Percentiles rank a stretch among this genome's conserved stretches.
Evolutionary conservation across 2,888 invertebrate species (phyloP).

Genomic region (Ophonus ardosiacus): DNA sequence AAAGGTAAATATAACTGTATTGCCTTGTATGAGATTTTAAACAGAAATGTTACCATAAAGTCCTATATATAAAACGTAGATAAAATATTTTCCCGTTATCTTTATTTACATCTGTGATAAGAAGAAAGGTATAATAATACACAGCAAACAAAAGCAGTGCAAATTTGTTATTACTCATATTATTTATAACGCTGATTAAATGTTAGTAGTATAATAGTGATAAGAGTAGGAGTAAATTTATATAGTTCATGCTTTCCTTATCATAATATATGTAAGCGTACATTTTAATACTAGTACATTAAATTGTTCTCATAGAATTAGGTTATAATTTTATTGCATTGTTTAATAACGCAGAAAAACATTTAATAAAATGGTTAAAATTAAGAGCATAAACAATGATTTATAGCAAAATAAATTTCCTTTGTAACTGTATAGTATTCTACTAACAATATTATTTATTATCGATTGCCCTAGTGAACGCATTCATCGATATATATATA

Average conservation of each 20-base stretch:
- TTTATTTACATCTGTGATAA: conserved; percentile 15
- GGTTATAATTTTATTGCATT: conserved; percentile 38
- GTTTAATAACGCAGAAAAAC: conserved; percentile 36
- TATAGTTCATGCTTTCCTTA: background rate
- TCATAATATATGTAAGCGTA: background rate
- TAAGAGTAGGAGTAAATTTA: background rate
- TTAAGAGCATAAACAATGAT: background rate
- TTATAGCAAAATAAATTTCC: background rate
- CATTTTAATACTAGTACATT: background rate
- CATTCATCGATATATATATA: too few relatives aligned
- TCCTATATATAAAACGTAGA: background rate
- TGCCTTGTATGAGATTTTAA: background rate
- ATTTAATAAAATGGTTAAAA: conserved; percentile 38
- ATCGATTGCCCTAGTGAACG: background rate
- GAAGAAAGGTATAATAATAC: conserved; percentile 1
- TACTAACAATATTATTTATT: background rate
- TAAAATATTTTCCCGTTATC: background rate
- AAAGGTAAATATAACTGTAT: background rate
- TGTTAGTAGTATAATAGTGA: conserved; percentile 15
- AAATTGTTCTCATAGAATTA: conserved; percentile 19
- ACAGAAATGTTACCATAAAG: background rate
- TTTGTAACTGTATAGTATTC: background rate
- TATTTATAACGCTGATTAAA: conserved; percentile 26
- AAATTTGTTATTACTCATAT: conserved; percentile 12
- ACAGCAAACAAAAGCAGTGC: background rate